Conservation (phyloP, 2,113 vertebrate genomes). For the Xenopus borealis region DNA sequence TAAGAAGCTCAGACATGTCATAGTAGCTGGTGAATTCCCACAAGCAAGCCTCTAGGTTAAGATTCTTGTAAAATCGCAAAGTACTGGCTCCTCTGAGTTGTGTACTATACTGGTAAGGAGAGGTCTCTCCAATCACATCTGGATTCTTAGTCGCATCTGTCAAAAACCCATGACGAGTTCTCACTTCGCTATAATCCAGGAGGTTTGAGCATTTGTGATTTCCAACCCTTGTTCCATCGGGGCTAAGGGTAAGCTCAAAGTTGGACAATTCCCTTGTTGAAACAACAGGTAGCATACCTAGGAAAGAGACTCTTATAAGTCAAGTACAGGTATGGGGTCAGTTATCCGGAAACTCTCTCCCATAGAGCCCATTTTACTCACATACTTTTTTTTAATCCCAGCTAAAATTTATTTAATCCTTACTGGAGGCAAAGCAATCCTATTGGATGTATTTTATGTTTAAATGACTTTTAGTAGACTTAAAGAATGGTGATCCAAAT, state of each 20-base stretch:
- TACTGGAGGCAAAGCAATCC: too few species aligned
- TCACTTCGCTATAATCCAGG: conserved; percentile 81
- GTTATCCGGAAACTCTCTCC: too few species aligned
- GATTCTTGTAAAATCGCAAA: conserved; percentile 85
- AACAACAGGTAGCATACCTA: conserved; percentile 90
- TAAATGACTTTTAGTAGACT: too few species aligned
- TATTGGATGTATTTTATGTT: too few species aligned
- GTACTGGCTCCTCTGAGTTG: conserved; percentile 72
- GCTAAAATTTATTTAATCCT: too few species aligned
- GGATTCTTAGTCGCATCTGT: conserved; percentile 68
- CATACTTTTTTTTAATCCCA: too few species aligned
- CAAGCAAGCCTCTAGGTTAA: conserved; percentile 88
- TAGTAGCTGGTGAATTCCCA: conserved; percentile 94
- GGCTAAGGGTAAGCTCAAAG: conserved; percentile 89
- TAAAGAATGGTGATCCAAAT: too few species aligned
- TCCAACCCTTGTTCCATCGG: conserved; percentile 83
- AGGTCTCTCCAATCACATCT: conserved; percentile 72
- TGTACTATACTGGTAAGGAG: conserved; percentile 80
- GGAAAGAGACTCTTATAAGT: conserved; percentile 3
- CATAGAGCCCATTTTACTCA: too few species aligned
- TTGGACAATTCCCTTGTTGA: conserved; percentile 88
- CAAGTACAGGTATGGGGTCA: not conserved
- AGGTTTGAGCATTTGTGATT: conserved; percentile 94
- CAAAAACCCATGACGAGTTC: conserved; percentile 85
- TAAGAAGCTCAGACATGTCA: conserved; percentile 90